Conservation (phyloP, 2,797 vertebrate species). For the Xerus rutilus region DNA sequence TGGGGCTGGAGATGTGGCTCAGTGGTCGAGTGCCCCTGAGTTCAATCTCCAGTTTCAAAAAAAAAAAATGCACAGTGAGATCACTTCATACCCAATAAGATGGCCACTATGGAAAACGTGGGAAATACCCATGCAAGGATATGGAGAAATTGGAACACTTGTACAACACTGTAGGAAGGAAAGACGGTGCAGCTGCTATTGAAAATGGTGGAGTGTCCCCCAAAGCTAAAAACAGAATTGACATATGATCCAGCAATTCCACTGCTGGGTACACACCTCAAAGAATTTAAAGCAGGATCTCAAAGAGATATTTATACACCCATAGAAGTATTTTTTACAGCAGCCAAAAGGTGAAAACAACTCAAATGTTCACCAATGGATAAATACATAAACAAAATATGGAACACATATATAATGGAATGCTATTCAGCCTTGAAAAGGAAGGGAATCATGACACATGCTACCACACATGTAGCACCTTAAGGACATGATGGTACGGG, state of each 20-base stretch:
- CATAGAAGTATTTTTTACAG: neutral
- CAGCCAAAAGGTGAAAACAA: neutral
- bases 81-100: neutral
- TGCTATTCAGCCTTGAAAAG: neutral
- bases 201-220: neutral
- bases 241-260: neutral
- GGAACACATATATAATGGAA: neutral
- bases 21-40: no score
- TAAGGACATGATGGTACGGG: neutral
- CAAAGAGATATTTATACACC: neutral
- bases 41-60: no score
- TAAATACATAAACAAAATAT: neutral
- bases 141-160: neutral
- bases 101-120: neutral
- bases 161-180: neutral
- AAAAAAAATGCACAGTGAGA: no score
- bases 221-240: neutral
- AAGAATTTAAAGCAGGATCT: neutral
- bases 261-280: no score
- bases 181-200: neutral
- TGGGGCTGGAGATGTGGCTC: no score
- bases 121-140: neutral
- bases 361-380: rapidly evolving
- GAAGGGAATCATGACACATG: neutral
- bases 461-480: neutral